Evolutionary conservation across 2,888 invertebrate species (phyloP).

Genomic region (Limnephilus auricula): DNA sequence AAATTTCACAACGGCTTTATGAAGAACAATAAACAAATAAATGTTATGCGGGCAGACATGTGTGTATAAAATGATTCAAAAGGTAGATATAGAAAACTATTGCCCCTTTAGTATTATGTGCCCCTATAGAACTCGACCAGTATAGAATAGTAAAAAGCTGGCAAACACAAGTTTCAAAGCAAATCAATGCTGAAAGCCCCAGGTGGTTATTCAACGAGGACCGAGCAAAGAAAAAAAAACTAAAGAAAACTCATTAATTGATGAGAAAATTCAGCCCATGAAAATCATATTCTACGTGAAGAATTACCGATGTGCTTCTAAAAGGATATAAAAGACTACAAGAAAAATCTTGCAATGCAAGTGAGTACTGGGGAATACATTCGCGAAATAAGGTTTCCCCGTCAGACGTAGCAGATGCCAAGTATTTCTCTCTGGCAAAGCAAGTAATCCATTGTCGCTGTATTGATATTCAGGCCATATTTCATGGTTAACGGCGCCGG

Average conservation of each 20-base stretch:
- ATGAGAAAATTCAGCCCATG: background rate
- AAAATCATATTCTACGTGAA: background rate
- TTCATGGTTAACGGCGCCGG: slow-evolving; percentile 51
- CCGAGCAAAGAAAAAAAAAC: background rate
- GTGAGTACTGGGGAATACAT: background rate
- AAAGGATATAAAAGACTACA: background rate
- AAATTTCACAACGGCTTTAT: background rate
- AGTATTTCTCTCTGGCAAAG: slow-evolving; percentile 35
- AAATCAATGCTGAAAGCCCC: background rate
- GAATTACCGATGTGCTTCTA: background rate
- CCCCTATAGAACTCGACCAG: background rate
- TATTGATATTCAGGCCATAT: slow-evolving; percentile 57
- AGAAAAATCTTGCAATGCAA: slow-evolving; percentile 19
- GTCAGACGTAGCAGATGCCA: slow-evolving; percentile 25
- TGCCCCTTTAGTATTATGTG: background rate
- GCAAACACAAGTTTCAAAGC: background rate
- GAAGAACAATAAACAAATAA: background rate
- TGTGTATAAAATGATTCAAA: background rate
- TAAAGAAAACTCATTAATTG: background rate
- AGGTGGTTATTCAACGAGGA: background rate
- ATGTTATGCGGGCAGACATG: background rate
- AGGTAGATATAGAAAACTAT: background rate
- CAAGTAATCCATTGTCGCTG: slow-evolving; percentile 55
- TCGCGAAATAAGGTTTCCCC: background rate
- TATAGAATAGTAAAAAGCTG: too few species aligned